Evolutionary conservation across 1,140 invertebrate genomes (phyloP).

Genomic region (Oedothorax gibbosus): DNA sequence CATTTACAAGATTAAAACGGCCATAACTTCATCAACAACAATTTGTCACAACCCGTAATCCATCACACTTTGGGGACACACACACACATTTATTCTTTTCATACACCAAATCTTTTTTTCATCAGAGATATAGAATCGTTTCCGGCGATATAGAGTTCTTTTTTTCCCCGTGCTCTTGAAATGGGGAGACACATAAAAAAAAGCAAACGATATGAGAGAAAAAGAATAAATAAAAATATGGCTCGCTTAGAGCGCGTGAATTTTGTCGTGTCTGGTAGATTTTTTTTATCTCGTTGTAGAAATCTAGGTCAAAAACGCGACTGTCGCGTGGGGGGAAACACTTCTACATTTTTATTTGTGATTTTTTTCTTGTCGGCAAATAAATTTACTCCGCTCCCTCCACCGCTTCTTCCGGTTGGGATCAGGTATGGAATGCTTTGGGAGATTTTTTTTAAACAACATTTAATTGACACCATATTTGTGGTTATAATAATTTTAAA

Average conservation of each 20-base stretch:
- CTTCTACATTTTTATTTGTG: not conserved
- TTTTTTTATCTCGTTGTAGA: not conserved
- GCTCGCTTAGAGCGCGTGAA: not conserved
- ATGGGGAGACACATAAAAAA: not conserved
- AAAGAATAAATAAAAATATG: constrained; percentile 6
- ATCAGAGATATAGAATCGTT: not conserved
- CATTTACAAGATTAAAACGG: constrained; percentile 23
- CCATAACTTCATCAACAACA: constrained; percentile 23
- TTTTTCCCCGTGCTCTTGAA: not conserved
- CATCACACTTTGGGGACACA: not conserved
- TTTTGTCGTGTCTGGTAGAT: constrained; percentile 3
- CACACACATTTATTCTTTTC: not conserved
- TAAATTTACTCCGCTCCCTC: constrained; percentile 10
- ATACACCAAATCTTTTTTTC: not conserved
- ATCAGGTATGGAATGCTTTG: too few relatives aligned
- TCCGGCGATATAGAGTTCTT: constrained; percentile 16
- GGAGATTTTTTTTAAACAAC: too few relatives aligned
- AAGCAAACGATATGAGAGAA: constrained; percentile 10
- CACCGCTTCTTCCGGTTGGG: not conserved
- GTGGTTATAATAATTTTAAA: too few relatives aligned
- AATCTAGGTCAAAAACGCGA: constrained; percentile 36
- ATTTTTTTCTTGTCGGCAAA: not conserved
- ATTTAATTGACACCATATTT: too few relatives aligned
- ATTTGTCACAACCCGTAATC: constrained; percentile 16
- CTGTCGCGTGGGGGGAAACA: constrained; percentile 32